A percentile compares a stretch with the other conserved stretches of the same genome.
Evolutionary conservation across 2,113 vertebrate genomes (phyloP).

Genomic region (Dermatemys mawii): DNA sequence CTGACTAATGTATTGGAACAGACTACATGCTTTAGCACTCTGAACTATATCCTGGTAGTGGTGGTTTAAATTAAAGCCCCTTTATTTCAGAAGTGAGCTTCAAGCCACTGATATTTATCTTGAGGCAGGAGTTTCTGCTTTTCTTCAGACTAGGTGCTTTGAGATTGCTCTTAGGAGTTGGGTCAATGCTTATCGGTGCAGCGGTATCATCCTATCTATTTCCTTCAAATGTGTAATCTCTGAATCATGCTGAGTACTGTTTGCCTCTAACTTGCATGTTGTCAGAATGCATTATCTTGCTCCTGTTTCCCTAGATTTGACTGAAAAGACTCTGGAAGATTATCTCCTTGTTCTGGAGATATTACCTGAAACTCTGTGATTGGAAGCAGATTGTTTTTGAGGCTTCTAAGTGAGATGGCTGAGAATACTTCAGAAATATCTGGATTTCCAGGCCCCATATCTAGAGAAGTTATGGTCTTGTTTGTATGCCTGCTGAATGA

Average conservation of each 20-base stretch:
- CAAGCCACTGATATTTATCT: not conserved
- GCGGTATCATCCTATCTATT: not conserved
- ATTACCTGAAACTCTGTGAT: too few species aligned
- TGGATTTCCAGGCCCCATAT: not conserved
- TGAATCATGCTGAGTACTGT: fast-evolving
- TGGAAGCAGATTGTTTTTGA: not conserved
- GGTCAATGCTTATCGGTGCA: not conserved
- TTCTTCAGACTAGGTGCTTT: not conserved
- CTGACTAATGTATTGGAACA: too few species aligned
- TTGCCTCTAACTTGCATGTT: not conserved
- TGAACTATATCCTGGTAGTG: not conserved
- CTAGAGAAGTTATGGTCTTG: not conserved
- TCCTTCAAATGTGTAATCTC: not conserved
- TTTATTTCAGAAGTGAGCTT: not conserved
- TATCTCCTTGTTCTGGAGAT: too few species aligned
- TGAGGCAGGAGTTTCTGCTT: not conserved
- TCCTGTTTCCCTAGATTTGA: not conserved
- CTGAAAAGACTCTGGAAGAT: not conserved
- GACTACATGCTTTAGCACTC: not conserved
- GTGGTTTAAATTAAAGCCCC: not conserved
- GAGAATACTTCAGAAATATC: not conserved
- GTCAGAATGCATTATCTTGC: not conserved
- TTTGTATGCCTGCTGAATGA: not conserved
- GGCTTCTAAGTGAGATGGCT: not conserved
- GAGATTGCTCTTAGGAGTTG: not conserved